Conservation (phyloP, 2,888 invertebrate species). For the Dichetophora obliterata region DNA sequence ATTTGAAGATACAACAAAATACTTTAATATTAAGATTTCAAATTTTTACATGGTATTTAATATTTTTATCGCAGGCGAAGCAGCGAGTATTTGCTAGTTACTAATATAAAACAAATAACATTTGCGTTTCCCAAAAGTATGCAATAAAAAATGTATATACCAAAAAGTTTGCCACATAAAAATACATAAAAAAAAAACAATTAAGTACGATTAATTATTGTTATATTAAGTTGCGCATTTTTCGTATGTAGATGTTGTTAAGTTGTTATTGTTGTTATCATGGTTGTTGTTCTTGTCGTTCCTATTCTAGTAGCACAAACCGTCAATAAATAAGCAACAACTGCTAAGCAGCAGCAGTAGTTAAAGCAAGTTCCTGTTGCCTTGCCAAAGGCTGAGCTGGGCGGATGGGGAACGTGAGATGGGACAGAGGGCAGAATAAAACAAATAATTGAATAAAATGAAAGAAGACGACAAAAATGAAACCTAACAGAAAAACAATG, state of each 20-base stretch:
- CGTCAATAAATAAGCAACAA: not conserved
- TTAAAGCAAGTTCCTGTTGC: not conserved
- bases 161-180: not conserved
- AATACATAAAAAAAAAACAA: not conserved
- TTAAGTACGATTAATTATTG: constrained; percentile 6
- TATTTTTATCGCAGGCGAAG: too few relatives aligned
- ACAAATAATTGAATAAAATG: not conserved
- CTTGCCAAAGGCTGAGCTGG: too few relatives aligned
- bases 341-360: not conserved
- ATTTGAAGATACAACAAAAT: too few relatives aligned
- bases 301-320: not conserved
- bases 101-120: not conserved
- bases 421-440: too few relatives aligned
- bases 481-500: not conserved
- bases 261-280: not conserved
- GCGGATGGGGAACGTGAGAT: too few relatives aligned
- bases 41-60: too few relatives aligned
- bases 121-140: not conserved
- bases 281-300: not conserved
- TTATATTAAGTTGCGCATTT: constrained; percentile 10
- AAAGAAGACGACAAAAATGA: not conserved
- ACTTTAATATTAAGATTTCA: too few relatives aligned
- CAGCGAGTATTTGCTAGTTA: too few relatives aligned
- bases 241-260: not conserved
- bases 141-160: not conserved